Evolutionary conservation across 2,797 vertebrate genomes (phyloP), one percentile per base, ranked within the genome.

Genomic region (Coregonus ussuriensis): DNA sequence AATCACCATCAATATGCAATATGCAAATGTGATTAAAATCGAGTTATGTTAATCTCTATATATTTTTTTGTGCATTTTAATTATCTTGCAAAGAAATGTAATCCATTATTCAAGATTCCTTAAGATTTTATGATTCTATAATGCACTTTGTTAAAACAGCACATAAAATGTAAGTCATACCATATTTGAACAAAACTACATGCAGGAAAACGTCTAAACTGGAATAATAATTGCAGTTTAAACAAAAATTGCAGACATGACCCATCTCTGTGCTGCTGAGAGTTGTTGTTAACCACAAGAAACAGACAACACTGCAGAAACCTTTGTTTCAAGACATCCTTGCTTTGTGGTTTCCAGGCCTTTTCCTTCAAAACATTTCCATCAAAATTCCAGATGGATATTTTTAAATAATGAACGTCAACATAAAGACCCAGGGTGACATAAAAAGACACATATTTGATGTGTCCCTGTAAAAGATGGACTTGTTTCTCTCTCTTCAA

Each of bases 341-440:
- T 89, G 83, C 91, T 77, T 89, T 93, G 91, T 87, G 91, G 91
- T 91, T 91, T 87, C 77, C 72, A 89, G 90, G 91, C 89, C 83
- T 90, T 87, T 63, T 87, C 89, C 91, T 92, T 92, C 77, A 93
- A 94, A 93, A 94, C 92, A 93, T 86, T 88, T 78, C 89, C 91
- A 93, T 93, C 91, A 92, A 92, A 93, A 93, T 93, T 90, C 92
- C 94, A 94, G 91, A 94, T 93, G 92, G 92, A 89, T 90, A 90
- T 47, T 91, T 79, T 87, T 87, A 91, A 90, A 88, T 89, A 93
- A 93, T 93, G 89, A 94, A 47, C 41, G 9, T 91, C 91, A 88
- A 92, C 91, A 91, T 85, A 90, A 88, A 83, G 90, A 87, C 77
- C 85, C 85, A 91, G 88, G 85, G 88, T 91, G 91, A 91, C 90